These are phyloP conservation scores for Priocnemis perturbator DNA, from an alignment of 2,888 invertebrate genomes.

Conservation along the genomic window DNA sequence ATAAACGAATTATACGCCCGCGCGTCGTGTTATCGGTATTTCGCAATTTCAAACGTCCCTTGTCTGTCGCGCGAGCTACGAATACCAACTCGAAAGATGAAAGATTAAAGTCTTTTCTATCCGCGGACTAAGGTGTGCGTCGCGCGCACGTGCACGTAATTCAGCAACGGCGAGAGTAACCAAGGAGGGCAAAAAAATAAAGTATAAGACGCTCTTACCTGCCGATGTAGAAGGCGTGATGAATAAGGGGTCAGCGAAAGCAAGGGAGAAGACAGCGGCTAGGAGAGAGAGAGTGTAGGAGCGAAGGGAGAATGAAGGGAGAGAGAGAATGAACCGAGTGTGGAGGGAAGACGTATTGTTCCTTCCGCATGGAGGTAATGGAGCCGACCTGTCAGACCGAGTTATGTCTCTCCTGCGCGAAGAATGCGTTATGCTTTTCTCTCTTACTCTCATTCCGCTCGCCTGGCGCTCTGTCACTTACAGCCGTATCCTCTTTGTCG, in stretches of 20 bases:
- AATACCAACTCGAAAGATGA: no score
- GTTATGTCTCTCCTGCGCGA: slow-evolving; percentile 60
- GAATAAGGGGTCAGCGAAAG: slow-evolving; percentile 50
- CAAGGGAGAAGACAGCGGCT: slow-evolving; percentile 40
- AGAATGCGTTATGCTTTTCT: slow-evolving; percentile 55
- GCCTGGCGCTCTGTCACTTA: slow-evolving; percentile 6
- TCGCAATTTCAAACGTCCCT: no score
- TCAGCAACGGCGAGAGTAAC: background rate
- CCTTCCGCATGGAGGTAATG: slow-evolving; percentile 65
- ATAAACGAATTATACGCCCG: no score
- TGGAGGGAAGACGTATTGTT: slow-evolving; percentile 65
- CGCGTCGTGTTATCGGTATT: no score
- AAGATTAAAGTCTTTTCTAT: no score
- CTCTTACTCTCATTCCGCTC: slow-evolving; percentile 14
- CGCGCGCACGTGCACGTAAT: no score
- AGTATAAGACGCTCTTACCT: slow-evolving; percentile 56
- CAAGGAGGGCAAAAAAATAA: slow-evolving; percentile 58
- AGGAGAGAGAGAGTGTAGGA: slow-evolving; percentile 26
- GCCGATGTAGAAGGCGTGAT: slow-evolving; percentile 59
- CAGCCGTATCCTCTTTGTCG: background rate
- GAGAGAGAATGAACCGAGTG: slow-evolving; percentile 26
- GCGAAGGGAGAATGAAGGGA: slow-evolving; percentile 26
- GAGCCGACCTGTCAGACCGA: slow-evolving; percentile 64
- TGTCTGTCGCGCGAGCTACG: no score
- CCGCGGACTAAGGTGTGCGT: no score